phyloP scores from a whole-genome alignment of 2,888 invertebrate species.

The Oegoconia quadripuncta region DNA sequence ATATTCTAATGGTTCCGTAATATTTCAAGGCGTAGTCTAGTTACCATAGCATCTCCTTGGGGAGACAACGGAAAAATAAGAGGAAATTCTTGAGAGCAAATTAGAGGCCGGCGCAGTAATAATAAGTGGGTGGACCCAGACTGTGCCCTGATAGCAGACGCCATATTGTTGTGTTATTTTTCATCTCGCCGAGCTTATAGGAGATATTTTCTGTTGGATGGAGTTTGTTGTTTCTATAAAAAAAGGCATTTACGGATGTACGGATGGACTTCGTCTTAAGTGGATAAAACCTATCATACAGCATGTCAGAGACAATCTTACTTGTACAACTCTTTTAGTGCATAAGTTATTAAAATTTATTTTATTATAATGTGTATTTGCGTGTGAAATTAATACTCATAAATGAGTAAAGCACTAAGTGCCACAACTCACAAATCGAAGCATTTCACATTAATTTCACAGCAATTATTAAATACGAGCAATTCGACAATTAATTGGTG shows the following conservation, averaged over 20 bases:
- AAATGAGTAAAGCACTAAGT: not conserved
- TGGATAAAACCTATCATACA: no score
- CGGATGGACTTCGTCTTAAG: no score
- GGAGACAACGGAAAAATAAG: slow-evolving; percentile 51
- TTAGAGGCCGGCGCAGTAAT: slow-evolving; percentile 57
- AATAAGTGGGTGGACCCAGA: slow-evolving; percentile 66
- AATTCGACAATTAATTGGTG: slow-evolving; percentile 76
- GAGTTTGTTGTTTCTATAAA: slow-evolving; percentile 12
- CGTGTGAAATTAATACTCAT: not conserved
- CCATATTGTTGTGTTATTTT: slow-evolving; percentile 68
- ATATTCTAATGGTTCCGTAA: no score
- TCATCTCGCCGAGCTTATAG: slow-evolving; percentile 45
- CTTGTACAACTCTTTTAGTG: no score
- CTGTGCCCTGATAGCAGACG: slow-evolving; percentile 49
- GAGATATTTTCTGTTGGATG: slow-evolving; percentile 41
- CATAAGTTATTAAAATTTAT: no score
- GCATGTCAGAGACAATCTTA: no score
- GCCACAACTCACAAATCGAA: slow-evolving; percentile 27
- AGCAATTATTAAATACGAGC: slow-evolving; percentile 73
- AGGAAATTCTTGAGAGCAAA: slow-evolving; percentile 59
- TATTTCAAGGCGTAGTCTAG: no score
- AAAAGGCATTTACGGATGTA: no score
- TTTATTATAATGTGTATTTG: no score
- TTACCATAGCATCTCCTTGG: slow-evolving; percentile 33
- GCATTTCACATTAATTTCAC: slow-evolving; percentile 67